A percentile compares a stretch with the other conserved stretches of the same genome.
Conservation (phyloP, 2,113 vertebrate species). For the Strigops habroptila region DNA sequence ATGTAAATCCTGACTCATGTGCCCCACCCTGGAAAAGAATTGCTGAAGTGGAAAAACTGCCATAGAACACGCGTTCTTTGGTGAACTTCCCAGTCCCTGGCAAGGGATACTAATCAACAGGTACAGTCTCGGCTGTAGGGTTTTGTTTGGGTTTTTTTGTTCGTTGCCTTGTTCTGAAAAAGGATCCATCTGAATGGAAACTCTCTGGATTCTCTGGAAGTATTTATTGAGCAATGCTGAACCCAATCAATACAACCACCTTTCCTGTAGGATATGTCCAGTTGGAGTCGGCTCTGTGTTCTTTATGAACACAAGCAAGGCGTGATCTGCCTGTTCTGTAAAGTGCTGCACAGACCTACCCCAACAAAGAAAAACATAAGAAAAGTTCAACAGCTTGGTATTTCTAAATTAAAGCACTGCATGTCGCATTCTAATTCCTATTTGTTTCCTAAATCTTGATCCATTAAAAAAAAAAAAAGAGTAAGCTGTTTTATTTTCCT, state of each 20-base stretch:
- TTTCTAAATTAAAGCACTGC: background rate
- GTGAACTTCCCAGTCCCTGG: background rate
- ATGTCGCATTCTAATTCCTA: fast-evolving
- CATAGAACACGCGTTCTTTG: background rate
- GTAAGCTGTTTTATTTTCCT: background rate
- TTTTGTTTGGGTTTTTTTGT: background rate
- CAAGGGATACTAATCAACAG: background rate
- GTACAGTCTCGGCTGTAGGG: fast-evolving
- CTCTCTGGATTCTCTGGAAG: background rate
- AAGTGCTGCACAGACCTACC: background rate
- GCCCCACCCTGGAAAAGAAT: background rate
- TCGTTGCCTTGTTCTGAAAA: background rate
- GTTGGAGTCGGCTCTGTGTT: background rate
- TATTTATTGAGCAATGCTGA: background rate
- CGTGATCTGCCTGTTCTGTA: background rate
- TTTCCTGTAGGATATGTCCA: background rate
- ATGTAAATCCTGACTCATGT: background rate
- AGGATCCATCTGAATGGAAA: background rate
- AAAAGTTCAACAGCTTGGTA: background rate
- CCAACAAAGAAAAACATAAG: background rate
- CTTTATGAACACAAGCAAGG: background rate
- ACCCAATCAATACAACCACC: background rate
- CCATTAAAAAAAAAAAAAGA: background rate
- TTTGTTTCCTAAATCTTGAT: background rate
- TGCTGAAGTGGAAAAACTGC: background rate